Evolutionary conservation across 1,140 invertebrate species (phyloP), one percentile per base, ranked within the genome.

Genomic region (Portunus trituberculatus): DNA sequence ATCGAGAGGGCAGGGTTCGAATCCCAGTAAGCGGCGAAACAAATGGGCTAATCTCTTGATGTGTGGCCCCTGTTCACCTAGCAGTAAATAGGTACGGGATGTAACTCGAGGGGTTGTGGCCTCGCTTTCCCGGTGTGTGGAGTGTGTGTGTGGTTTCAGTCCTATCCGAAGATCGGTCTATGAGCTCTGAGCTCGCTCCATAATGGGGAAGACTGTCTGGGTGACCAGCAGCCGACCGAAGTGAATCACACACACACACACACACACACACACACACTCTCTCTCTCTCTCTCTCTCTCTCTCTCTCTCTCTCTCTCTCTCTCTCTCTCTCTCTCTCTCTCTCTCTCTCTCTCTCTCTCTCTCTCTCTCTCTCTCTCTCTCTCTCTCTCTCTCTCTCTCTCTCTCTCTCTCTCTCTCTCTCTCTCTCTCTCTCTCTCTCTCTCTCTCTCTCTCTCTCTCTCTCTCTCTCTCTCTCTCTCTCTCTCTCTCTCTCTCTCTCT

Each of bases 241-340:
- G 45, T 45, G 45, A 88, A 3, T 6, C 45, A 90, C 88, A 90
- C 88, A 90, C 88, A 90, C 88, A 90, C 88, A 90, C 88, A 90
- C 88, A 90, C 88, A 90, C 88, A 46, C 45, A 90, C 88, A 45
- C 45, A 90, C 88, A 90, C 88, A 16, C 16, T 14, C 59, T 25
- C 25, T 76, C 59, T 76, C 59, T 25, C 59, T 25, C 10, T 25
- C 10, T 76, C 59, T 76, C 59, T 76, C 25, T 10, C 59, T 76
- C 59, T 25, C 59, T 25, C 10, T 25, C 10, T 76, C 59, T 76
- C 59, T 76, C 25, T 10, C 59, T 76, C 59, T 76, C 59, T 25
- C 10, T 25, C 10, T 76, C 59, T 76, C 59, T 76, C 25, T 10
- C 59, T 76, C 59, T 25, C 59, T 25, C 10, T 25, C 10, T 76